A percentile compares a stretch with the other conserved stretches of the same genome.
Evolutionary conservation across 2,888 invertebrate species (phyloP).

Genomic region (Caenorhabditis doughertyi): DNA sequence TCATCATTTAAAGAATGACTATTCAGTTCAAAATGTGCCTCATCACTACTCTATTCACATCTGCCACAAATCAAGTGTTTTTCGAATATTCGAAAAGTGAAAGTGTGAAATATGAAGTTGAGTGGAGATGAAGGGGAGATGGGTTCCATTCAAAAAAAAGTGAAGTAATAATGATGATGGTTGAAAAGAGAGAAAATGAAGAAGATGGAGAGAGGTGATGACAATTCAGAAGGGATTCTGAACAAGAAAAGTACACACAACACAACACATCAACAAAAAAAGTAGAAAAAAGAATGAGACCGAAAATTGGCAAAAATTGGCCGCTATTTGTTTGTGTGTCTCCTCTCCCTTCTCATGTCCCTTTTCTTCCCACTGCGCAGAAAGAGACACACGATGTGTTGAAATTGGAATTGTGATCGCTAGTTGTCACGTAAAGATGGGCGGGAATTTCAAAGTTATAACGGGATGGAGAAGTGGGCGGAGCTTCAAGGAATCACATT

Average conservation of each 20-base stretch:
- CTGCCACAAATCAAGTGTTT: not conserved
- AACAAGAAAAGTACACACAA: slow-evolving; percentile 27
- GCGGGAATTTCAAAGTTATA: not conserved
- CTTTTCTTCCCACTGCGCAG: not conserved
- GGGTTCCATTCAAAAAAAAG: not conserved
- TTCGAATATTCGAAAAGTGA: not conserved
- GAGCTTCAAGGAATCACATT: no score
- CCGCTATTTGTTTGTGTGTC: slow-evolving; percentile 57
- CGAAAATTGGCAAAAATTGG: slow-evolving; percentile 55
- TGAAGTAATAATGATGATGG: slow-evolving; percentile 35
- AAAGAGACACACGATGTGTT: slow-evolving; percentile 1
- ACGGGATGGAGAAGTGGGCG: not conserved
- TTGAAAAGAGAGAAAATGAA: not conserved
- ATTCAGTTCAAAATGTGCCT: slow-evolving; percentile 23
- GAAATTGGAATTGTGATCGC: not conserved
- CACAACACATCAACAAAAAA: not conserved
- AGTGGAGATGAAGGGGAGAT: not conserved
- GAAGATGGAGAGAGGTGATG: not conserved
- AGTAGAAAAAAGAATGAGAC: not conserved
- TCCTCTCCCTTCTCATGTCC: not conserved
- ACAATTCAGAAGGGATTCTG: slow-evolving; percentile 14
- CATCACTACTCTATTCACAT: no score
- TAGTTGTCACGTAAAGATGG: not conserved
- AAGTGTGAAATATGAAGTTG: slow-evolving; percentile 24
- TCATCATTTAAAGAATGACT: not conserved